Evolutionary conservation across 2,113 vertebrate genomes (phyloP).

Genomic region (Gymnorhina tibicen): DNA sequence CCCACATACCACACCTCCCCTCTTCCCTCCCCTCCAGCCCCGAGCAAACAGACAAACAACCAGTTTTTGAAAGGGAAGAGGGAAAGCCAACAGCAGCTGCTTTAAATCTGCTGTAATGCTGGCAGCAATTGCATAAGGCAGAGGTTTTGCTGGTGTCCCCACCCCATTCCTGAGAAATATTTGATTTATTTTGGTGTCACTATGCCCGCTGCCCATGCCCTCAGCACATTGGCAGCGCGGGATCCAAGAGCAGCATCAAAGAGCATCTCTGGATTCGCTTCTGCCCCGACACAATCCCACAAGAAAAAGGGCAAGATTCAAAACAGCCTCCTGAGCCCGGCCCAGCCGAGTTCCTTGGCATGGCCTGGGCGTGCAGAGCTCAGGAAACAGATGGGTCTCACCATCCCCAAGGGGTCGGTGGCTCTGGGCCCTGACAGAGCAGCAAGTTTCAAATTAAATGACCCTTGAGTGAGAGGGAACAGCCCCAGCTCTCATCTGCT

Average conservation of each 20-base stretch:
- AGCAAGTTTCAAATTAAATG: background rate
- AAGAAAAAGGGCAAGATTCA: constrained; percentile 24
- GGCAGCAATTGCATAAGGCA: constrained; percentile 42
- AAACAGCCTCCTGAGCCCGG: background rate
- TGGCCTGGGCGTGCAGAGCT: background rate
- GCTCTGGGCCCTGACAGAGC: background rate
- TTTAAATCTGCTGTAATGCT: constrained; percentile 45
- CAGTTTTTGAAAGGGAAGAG: background rate
- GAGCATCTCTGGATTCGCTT: constrained; percentile 17
- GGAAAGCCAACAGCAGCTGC: constrained; percentile 62
- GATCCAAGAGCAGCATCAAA: constrained; percentile 51
- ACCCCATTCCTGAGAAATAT: constrained; percentile 52
- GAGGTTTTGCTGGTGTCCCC: constrained; percentile 53
- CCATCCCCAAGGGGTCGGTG: background rate
- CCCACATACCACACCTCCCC: background rate
- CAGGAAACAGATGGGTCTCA: constrained; percentile 33
- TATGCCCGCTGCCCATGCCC: constrained; percentile 30
- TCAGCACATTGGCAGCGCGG: background rate
- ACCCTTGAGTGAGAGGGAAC: background rate
- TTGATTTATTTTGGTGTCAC: constrained; percentile 24
- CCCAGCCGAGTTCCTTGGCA: background rate
- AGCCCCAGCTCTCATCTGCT: background rate
- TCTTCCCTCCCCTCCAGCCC: background rate
- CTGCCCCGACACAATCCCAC: background rate
- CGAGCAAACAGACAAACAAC: constrained; percentile 27